Percentiles rank a stretch among this genome's conserved stretches.
Conservation (phyloP, 2,888 invertebrate genomes). For the Ophonus ardosiacus region DNA sequence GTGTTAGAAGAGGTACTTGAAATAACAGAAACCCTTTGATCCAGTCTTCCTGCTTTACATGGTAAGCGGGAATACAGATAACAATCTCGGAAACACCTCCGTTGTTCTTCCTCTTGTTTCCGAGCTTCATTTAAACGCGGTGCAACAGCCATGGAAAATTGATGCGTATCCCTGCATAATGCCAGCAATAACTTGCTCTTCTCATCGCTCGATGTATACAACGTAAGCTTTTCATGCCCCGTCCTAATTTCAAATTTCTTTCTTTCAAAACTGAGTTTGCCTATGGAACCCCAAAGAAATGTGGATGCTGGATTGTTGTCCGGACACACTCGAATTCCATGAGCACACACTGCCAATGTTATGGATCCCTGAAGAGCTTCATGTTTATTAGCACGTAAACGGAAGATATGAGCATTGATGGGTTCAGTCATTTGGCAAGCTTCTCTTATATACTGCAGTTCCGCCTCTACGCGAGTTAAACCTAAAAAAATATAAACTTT, state of each 20-base stretch:
- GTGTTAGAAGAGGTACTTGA: slow-evolving; percentile 97
- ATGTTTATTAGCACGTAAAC: slow-evolving; percentile 86
- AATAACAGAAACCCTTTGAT: slow-evolving; percentile 80
- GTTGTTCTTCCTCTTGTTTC: slow-evolving; percentile 88
- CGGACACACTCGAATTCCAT: slow-evolving; percentile 92
- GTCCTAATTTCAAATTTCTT: slow-evolving; percentile 98
- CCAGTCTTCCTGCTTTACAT: slow-evolving; percentile 71
- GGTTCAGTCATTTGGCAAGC: slow-evolving; percentile 90
- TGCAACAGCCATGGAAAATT: slow-evolving; percentile 95
- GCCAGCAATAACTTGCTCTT: slow-evolving; percentile 94
- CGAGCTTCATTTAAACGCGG: slow-evolving; percentile 90
- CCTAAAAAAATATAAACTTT: slow-evolving; percentile 73
- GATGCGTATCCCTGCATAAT: slow-evolving; percentile 94
- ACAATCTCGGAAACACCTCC: slow-evolving; percentile 80
- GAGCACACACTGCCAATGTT: slow-evolving; percentile 94
- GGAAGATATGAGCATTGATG: slow-evolving; percentile 90
- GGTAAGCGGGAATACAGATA: slow-evolving; percentile 82
- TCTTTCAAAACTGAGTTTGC: slow-evolving; percentile 96
- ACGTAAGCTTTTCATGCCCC: slow-evolving; percentile 90
- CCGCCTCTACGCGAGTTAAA: slow-evolving; percentile 88
- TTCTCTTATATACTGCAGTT: slow-evolving; percentile 92
- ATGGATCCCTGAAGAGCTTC: slow-evolving; percentile 88
- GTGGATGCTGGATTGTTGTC: slow-evolving; percentile 84
- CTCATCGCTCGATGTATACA: slow-evolving; percentile 95
- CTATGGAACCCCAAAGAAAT: slow-evolving; percentile 97